Evolutionary conservation across 2,888 invertebrate genomes (phyloP).

Genomic region (Apamea epomidion): DNA sequence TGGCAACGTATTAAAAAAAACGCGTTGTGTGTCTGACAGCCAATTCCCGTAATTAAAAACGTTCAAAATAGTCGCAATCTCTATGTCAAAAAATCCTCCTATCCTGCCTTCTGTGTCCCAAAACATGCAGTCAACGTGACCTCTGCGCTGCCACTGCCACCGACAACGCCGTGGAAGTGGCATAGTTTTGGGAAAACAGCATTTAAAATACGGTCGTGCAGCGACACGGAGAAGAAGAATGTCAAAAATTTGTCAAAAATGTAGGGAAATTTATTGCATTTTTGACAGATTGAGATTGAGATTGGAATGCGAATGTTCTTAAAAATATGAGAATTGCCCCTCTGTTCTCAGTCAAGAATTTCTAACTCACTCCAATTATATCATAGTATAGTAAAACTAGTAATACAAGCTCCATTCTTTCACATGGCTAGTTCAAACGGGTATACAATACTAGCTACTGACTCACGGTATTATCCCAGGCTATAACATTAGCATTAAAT

Average conservation of each 20-base stretch:
- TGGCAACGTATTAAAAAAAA: neutral
- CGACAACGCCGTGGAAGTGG: too few relatives aligned
- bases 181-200: too few relatives aligned
- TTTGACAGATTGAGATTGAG: neutral
- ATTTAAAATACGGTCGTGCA: neutral
- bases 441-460: constrained; percentile 16
- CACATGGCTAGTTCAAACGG: neutral
- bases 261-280: neutral
- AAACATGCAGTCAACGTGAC: too few relatives aligned
- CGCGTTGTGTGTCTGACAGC: neutral
- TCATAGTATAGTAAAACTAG: constrained; percentile 30
- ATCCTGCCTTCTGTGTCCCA: too few relatives aligned
- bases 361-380: constrained; percentile 23
- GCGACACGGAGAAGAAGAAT: neutral
- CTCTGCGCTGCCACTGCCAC: too few relatives aligned
- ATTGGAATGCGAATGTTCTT: neutral
- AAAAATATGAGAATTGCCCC: neutral
- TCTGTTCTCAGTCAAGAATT: constrained; percentile 4
- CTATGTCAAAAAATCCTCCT: too few relatives aligned
- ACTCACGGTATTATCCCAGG: constrained; percentile 42
- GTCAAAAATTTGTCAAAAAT: neutral
- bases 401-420: constrained; percentile 8
- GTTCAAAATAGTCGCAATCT: neutral
- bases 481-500: constrained; percentile 54
- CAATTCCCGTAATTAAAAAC: neutral